Evolutionary conservation across 2,113 vertebrate species (phyloP).

Genomic region (Australoheros scitulus): DNA sequence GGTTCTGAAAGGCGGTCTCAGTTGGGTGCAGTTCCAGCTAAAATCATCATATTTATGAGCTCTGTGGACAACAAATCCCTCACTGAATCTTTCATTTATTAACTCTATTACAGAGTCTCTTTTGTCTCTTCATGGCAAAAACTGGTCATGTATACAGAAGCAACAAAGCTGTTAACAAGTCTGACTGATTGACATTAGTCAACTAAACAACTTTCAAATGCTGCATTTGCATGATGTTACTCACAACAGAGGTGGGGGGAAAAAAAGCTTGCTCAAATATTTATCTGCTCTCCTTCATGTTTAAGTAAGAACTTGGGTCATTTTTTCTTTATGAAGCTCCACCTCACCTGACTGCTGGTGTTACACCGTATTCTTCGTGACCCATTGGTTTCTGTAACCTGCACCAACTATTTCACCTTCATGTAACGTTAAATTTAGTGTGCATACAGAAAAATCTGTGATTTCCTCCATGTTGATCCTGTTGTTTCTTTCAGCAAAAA

Average conservation of each 20-base stretch:
- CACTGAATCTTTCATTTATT: conserved; percentile 6
- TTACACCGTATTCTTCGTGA: background rate
- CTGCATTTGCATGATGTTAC: background rate
- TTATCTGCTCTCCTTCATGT: background rate
- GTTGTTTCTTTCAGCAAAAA: background rate
- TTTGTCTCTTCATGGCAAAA: background rate
- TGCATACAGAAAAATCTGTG: background rate
- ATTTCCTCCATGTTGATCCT: background rate
- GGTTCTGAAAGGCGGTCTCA: background rate
- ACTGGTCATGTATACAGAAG: background rate
- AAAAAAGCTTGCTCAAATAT: background rate
- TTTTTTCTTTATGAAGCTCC: background rate
- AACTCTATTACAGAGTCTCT: conserved; percentile 5
- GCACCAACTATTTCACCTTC: background rate
- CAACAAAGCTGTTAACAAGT: conserved; percentile 3
- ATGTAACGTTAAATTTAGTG: background rate
- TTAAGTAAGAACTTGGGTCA: background rate
- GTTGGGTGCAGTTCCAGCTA: background rate
- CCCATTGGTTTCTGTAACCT: background rate
- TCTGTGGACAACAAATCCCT: conserved; percentile 16
- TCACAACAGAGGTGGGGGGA: background rate
- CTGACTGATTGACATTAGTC: background rate
- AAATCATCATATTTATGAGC: conserved; percentile 8
- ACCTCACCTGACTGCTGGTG: background rate
- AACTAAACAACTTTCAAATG: conserved; percentile 1